Conservation (phyloP, 2,797 vertebrate species). For the Cryptoblepharus egeriae region DNA sequence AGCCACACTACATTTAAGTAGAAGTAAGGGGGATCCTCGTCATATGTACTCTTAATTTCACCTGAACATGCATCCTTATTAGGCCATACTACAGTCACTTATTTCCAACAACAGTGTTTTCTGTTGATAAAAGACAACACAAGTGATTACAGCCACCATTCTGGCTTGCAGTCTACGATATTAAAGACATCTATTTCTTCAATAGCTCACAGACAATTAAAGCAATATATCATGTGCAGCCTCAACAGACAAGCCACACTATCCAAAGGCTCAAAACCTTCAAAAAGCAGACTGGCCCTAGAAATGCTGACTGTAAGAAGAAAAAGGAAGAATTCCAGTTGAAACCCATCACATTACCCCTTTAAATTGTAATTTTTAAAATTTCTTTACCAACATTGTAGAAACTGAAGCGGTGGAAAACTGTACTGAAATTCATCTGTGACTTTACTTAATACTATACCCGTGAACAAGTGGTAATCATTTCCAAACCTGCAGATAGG, state of each 20-base stretch:
- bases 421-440: slow-evolving; percentile 3
- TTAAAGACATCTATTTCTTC: slow-evolving; percentile 46
- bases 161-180: slow-evolving; percentile 30
- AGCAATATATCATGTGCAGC: slow-evolving; percentile 49
- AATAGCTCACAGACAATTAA: slow-evolving; percentile 49
- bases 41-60: not conserved
- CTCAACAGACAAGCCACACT: slow-evolving; percentile 21
- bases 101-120: not conserved
- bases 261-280: not conserved
- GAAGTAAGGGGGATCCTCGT: not conserved
- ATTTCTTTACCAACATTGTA: not conserved
- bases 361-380: slow-evolving; percentile 3
- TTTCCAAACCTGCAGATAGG: not conserved
- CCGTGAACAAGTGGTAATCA: not conserved
- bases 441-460: slow-evolving; percentile 11
- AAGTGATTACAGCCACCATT: slow-evolving; percentile 35
- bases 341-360: slow-evolving; percentile 15
- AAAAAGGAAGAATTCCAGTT: not conserved
- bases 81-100: not conserved
- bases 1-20: not conserved
- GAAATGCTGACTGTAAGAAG: slow-evolving; percentile 13
- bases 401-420: not conserved
- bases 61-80: slow-evolving; percentile 5
- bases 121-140: slow-evolving; percentile 42
- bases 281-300: not conserved